phyloP scores from a whole-genome alignment of 2,888 invertebrate species.

The Sesamia inferens region DNA sequence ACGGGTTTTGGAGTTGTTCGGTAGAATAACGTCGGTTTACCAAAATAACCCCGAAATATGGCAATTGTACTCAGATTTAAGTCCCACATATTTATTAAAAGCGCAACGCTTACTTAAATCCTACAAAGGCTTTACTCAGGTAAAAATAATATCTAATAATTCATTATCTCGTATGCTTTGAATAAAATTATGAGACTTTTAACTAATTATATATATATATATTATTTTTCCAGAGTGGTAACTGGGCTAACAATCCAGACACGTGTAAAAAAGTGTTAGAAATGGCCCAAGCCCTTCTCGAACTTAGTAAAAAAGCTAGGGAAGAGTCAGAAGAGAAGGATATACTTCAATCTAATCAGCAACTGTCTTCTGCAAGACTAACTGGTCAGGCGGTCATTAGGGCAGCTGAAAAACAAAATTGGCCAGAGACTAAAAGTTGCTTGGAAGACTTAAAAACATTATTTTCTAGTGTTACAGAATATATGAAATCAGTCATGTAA shows the following conservation, averaged over 20 bases:
- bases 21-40: constrained; percentile 92
- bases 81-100: constrained; percentile 89
- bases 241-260: constrained; percentile 90
- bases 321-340: constrained; percentile 85
- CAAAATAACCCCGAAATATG: constrained; percentile 94
- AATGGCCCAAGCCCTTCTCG: constrained; percentile 90
- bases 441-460: constrained; percentile 77
- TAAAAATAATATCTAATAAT: constrained; percentile 60
- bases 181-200: too few relatives aligned
- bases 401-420: constrained; percentile 85
- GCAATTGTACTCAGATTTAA: constrained; percentile 94
- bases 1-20: constrained; percentile 92
- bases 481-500: constrained; percentile 84
- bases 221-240: constrained; percentile 77
- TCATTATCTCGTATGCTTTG: neutral
- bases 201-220: neutral
- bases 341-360: constrained; percentile 88
- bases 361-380: constrained; percentile 90
- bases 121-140: constrained; percentile 93
- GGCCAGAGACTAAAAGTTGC: constrained; percentile 78
- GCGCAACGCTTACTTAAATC: constrained; percentile 94
- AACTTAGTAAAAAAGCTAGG: constrained; percentile 89
- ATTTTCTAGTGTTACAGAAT: constrained; percentile 80
- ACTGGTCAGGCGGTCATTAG: constrained; percentile 89
- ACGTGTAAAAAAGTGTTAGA: constrained; percentile 91